Base-by-base conservation (phyloP, 2,888 invertebrate species). In the Lordiphosa andalusiaca region DNA sequence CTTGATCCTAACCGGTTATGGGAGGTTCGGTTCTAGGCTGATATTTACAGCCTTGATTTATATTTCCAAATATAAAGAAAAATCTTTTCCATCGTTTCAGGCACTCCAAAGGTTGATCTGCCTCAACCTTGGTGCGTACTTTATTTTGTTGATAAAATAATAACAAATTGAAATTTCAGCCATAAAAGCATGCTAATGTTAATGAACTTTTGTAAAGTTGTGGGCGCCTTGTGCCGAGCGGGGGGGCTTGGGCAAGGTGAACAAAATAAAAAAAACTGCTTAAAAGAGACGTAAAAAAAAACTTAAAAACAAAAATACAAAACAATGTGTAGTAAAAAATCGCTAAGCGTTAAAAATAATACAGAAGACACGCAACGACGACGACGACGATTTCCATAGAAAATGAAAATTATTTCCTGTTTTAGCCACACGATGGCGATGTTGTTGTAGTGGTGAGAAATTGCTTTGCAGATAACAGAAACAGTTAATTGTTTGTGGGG, bases 371-470 rank as follows among this genome's bases (percentile, higher is more conserved):
- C 66, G 62, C 59, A 67, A 59, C 52, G 53, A 38, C 53, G 47
- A 44, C 69, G 38, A 53, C 33, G 57, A 50, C 54, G 50, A 55
- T 71, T 69, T 68, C 59, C 47, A 50, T 70, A 70, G 66, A 66
- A 73, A 77, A 53, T 60, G 41, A 74, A 74, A 73, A 70, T 67
- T 60, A 67, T 82, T 73, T 82, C 73, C 78, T 74, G 83, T 63
- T 82, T 9, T 30, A 3, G 30, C 30, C 7, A 5, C 10, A 33
- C 37, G 19, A 50, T 40, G 16, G 1, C 13, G 3, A 38, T n/a
- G 25, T 13, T 5, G 30, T 35, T 6, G 40, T 12, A 12, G 30
- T 10, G 30, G 30, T 30, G 30, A 9, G 3, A 1, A 30, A 30
- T 4, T 30, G 16, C 9, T 30, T 30, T 3, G 30, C 30, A 30